phyloP scores from a whole-genome alignment of 2,797 vertebrate genomes.

The Oreochromis mossambicus region DNA sequence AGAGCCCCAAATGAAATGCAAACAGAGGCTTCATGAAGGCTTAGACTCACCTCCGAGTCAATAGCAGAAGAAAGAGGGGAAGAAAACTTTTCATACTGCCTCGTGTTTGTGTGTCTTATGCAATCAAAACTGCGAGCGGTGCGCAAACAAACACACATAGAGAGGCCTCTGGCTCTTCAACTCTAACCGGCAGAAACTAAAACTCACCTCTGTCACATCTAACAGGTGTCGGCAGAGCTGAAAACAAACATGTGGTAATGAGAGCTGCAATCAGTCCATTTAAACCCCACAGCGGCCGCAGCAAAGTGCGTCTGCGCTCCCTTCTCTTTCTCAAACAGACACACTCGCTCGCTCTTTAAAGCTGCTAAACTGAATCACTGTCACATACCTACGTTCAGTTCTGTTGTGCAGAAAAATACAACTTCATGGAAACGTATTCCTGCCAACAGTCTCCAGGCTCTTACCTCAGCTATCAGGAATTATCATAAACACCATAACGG shows the following conservation, averaged over 20 bases:
- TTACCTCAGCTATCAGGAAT: constrained; percentile 36
- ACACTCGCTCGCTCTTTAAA: background rate
- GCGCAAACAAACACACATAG: background rate
- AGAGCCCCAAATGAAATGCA: constrained; percentile 10
- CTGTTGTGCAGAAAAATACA: background rate
- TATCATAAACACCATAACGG: background rate
- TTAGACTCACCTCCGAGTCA: background rate
- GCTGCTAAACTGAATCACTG: constrained; percentile 1
- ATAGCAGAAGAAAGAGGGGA: constrained; percentile 1
- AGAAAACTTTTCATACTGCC: background rate
- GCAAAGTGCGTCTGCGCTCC: background rate
- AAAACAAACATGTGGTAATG: constrained; percentile 18
- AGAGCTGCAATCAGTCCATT: background rate
- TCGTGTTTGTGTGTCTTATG: background rate
- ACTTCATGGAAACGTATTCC: constrained; percentile 12
- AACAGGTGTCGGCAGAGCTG: constrained; percentile 20
- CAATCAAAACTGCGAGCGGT: background rate
- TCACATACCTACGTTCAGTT: constrained; percentile 9
- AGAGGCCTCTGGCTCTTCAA: background rate
- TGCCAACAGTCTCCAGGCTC: constrained; percentile 11
- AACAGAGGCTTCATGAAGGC: constrained; percentile 10
- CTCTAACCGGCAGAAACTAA: background rate
- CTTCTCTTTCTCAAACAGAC: background rate
- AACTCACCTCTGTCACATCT: background rate
- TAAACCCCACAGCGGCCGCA: background rate